Evolutionary conservation across 23 tunicate genomes (phyloP).

Genomic region (Trididemnum nubilum): DNA sequence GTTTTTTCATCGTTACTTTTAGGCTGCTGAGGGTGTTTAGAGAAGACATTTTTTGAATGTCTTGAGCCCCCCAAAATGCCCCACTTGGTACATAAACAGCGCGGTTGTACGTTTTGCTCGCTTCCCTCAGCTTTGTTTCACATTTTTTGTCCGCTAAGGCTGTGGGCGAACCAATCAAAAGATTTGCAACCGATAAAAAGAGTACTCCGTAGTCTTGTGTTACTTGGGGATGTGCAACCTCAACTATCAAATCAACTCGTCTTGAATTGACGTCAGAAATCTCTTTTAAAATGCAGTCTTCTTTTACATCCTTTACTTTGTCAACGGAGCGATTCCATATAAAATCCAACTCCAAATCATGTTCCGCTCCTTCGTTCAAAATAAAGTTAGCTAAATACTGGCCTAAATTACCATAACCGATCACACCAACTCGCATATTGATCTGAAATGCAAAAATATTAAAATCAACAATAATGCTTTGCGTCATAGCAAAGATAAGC

Average conservation of each 20-base stretch:
- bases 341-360: conserved; percentile 66
- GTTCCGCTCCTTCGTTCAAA: conserved; percentile 17
- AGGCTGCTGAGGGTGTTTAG: conserved; percentile 27
- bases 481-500: background rate
- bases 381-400: conserved; percentile 49
- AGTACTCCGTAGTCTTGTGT: conserved; percentile 49
- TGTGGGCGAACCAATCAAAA: conserved; percentile 87
- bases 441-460: no score
- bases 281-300: conserved; percentile 44
- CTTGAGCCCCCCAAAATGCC: conserved; percentile 93
- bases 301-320: conserved; percentile 16
- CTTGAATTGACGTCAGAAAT: conserved; percentile 33
- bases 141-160: conserved; percentile 46
- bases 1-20: conserved; percentile 92
- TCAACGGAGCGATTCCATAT: conserved; percentile 79
- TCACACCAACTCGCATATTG: conserved; percentile 72
- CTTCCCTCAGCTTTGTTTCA: conserved; percentile 35
- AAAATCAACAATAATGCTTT: no score
- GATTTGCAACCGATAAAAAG: conserved; percentile 56
- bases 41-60: conserved; percentile 81
- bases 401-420: conserved; percentile 81
- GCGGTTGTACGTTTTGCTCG: conserved; percentile 32
- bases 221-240: conserved; percentile 88
- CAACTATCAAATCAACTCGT: conserved; percentile 74
- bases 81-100: conserved; percentile 77